phyloP scores from a whole-genome alignment of 2,888 invertebrate species.

The Physocephala rufipes region DNA sequence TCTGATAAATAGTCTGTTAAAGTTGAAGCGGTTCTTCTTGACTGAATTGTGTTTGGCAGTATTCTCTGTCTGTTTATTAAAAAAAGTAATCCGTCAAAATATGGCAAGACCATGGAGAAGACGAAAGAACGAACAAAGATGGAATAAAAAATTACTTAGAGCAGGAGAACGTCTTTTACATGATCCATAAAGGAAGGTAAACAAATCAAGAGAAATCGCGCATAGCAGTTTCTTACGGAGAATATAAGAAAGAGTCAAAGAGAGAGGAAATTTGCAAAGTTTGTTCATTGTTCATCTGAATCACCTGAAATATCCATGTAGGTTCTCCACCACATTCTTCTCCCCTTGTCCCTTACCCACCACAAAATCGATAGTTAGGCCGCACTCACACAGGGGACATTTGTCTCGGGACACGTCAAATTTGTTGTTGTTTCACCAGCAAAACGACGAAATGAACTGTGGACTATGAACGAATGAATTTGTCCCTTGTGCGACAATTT shows the following conservation, averaged over 20 bases:
- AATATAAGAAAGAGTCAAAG: neutral
- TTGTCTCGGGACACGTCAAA: no score
- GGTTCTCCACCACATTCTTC: no score
- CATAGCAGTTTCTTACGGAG: no score
- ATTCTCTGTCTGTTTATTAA: slow-evolving; percentile 27
- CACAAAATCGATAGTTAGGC: no score
- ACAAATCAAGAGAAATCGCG: slow-evolving; percentile 20
- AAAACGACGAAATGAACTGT: no score
- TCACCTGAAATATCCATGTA: slow-evolving; percentile 30
- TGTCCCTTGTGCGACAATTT: no score
- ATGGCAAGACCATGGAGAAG: slow-evolving; percentile 1
- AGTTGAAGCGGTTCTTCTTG: neutral
- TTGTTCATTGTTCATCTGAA: slow-evolving; percentile 31
- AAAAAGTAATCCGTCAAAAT: slow-evolving; percentile 38
- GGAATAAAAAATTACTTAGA: neutral
- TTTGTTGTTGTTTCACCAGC: no score
- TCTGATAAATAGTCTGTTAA: neutral
- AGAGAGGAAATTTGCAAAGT: slow-evolving; percentile 3
- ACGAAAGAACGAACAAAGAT: no score
- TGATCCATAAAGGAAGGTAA: neutral
- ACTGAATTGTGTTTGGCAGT: neutral
- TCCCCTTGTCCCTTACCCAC: no score
- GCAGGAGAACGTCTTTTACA: neutral
- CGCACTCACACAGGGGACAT: no score
- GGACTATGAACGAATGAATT: no score